phyloP scores from a whole-genome alignment of 2,888 invertebrate genomes.

The Frankliniella intonsa region DNA sequence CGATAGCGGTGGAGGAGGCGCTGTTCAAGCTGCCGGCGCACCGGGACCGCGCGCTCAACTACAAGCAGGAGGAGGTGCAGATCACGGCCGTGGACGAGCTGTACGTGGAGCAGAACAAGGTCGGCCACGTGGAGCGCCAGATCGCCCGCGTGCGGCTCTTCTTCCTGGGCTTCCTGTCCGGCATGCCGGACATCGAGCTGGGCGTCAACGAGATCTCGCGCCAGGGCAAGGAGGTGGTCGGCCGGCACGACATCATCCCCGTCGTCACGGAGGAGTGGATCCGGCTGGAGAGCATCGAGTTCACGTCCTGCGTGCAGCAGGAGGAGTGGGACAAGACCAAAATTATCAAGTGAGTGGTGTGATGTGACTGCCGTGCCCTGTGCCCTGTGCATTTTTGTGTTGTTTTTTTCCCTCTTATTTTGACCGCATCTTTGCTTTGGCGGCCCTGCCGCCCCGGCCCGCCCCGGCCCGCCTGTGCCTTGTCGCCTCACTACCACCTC shows the following conservation, averaged over 20 bases:
- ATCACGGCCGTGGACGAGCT: constrained; percentile 89
- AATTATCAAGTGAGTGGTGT: constrained; percentile 67
- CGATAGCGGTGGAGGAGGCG: constrained; percentile 86
- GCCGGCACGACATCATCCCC: constrained; percentile 97
- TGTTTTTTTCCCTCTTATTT: no score
- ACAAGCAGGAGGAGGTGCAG: constrained; percentile 96
- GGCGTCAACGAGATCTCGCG: constrained; percentile 95
- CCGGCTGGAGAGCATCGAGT: constrained; percentile 86
- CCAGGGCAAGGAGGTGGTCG: constrained; percentile 99
- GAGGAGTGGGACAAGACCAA: constrained; percentile 81
- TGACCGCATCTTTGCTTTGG: not conserved
- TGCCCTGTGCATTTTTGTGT: no score
- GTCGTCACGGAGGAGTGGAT: constrained; percentile 99
- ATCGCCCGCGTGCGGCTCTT: constrained; percentile 92
- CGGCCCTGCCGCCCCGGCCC: not conserved
- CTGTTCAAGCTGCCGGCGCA: constrained; percentile 80
- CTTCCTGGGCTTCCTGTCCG: constrained; percentile 92
- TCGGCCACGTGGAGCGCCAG: constrained; percentile 80
- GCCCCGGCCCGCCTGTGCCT: not conserved
- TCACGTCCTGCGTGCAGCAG: constrained; percentile 89
- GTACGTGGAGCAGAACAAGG: constrained; percentile 80
- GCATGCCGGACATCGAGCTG: constrained; percentile 93
- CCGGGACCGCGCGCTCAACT: constrained; percentile 80
- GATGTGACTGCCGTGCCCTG: no score
- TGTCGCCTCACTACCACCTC: not conserved